Conservation (phyloP, 1,140 invertebrate genomes). For the Ceratosolen fusciceps region DNA sequence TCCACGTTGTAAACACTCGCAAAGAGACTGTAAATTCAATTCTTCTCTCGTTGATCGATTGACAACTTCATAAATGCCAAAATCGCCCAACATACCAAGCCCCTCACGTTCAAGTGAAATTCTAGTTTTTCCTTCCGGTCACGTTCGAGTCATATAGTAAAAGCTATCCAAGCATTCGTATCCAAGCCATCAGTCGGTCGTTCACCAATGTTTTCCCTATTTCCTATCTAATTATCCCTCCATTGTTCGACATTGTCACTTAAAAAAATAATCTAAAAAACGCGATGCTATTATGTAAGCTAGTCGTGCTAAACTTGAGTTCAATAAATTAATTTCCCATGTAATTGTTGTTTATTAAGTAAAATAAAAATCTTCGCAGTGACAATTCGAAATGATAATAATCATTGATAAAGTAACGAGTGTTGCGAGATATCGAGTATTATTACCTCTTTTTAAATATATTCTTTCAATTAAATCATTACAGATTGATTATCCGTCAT, state of each 20-base stretch:
- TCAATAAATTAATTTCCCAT: too few species aligned
- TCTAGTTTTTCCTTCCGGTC: slow-evolving; percentile 29
- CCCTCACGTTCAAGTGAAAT: slow-evolving; percentile 35
- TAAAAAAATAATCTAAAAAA: too few species aligned
- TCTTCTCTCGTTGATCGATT: slow-evolving; percentile 44
- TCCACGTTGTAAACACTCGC: slow-evolving; percentile 32
- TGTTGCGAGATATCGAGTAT: neutral
- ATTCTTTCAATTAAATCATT: neutral
- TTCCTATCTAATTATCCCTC: too few species aligned
- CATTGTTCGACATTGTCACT: too few species aligned
- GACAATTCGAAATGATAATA: neutral
- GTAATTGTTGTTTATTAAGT: too few species aligned
- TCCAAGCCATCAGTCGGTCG: too few species aligned
- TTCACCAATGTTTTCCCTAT: too few species aligned
- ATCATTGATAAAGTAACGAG: neutral
- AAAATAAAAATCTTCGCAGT: too few species aligned
- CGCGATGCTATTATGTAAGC: too few species aligned
- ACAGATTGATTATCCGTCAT: neutral
- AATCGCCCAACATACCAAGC: slow-evolving; percentile 37
- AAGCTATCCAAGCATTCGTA: slow-evolving; percentile 4
- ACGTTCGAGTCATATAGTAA: slow-evolving; percentile 23
- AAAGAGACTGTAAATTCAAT: slow-evolving; percentile 25
- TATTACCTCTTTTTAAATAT: neutral
- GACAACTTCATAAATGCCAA: slow-evolving; percentile 48
- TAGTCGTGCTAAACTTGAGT: too few species aligned